These are phyloP conservation scores for Hypothenemus hampei DNA, from an alignment of 1,140 invertebrate species.

Conservation along the genomic window DNA sequence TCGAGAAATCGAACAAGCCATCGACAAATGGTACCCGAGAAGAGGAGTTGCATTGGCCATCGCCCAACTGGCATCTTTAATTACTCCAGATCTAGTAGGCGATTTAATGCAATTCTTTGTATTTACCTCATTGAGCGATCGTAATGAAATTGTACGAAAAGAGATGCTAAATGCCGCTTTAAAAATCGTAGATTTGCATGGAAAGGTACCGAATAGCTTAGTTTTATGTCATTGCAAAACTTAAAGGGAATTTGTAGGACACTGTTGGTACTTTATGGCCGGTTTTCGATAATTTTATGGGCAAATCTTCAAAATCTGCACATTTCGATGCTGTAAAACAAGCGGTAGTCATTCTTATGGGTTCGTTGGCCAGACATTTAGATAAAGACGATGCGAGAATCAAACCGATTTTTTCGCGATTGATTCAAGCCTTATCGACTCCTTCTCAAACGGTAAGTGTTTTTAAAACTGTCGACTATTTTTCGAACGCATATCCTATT, in stretches of 20 bases:
- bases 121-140: constrained; percentile 78
- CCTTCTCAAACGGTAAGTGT: constrained; percentile 82
- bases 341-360: constrained; percentile 95
- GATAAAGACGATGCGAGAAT: constrained; percentile 83
- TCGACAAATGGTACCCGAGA: constrained; percentile 84
- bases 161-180: constrained; percentile 94
- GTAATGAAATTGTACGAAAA: constrained; percentile 79
- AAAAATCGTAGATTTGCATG: constrained; percentile 84
- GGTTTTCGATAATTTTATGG: constrained; percentile 86
- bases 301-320: constrained; percentile 85
- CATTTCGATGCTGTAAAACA: constrained; percentile 89
- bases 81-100: constrained; percentile 64
- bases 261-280: constrained; percentile 72
- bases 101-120: constrained; percentile 81
- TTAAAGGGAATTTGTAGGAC: constrained; percentile 44
- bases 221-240: background rate
- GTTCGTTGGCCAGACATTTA: constrained; percentile 90
- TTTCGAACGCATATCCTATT: constrained; percentile 3
- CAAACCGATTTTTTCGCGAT: constrained; percentile 85
- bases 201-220: constrained; percentile 45
- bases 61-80: constrained; percentile 64
- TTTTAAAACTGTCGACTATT: background rate
- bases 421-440: constrained; percentile 89
- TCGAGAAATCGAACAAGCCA: constrained; percentile 74
- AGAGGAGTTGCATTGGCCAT: constrained; percentile 82